phyloP scores from a whole-genome alignment of 2,113 vertebrate species.

The Camelus dromedarius region DNA sequence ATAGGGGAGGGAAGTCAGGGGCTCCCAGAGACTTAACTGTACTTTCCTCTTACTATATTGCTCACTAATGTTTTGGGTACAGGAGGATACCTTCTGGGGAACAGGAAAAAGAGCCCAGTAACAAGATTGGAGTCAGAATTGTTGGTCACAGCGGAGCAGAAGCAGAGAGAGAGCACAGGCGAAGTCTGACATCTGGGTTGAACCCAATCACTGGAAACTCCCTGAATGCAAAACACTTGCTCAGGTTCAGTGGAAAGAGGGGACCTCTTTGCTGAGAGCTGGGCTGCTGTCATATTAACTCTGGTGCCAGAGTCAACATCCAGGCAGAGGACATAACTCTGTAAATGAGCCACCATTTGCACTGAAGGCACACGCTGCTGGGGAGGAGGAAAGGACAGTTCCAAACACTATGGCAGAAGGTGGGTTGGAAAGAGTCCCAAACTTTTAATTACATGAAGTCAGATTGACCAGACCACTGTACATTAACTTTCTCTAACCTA shows the following conservation, averaged over 20 bases:
- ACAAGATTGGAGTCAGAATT: neutral
- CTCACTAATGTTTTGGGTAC: neutral
- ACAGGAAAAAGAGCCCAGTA: neutral
- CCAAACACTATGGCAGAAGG: neutral
- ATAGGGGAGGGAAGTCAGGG: neutral
- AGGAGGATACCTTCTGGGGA: neutral
- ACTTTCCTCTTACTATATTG: neutral
- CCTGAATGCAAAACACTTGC: neutral
- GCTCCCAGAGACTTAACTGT: neutral
- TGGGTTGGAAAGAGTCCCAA: neutral
- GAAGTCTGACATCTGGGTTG: neutral
- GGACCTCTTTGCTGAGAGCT: neutral
- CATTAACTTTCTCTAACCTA: constrained; percentile 7
- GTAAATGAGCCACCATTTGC: neutral
- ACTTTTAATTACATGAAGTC: neutral
- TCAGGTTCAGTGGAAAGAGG: neutral
- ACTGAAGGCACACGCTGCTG: neutral
- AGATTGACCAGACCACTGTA: neutral
- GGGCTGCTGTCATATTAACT: neutral
- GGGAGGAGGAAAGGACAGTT: neutral
- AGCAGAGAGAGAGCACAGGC: neutral
- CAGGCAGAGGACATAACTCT: neutral
- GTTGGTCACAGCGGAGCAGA: neutral
- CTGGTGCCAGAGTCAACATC: neutral
- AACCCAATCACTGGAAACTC: neutral